These are phyloP conservation scores for Eucidaris tribuloides DNA, from an alignment of 35 echinoderm and acorn worm species.

Conservation along the genomic window DNA sequence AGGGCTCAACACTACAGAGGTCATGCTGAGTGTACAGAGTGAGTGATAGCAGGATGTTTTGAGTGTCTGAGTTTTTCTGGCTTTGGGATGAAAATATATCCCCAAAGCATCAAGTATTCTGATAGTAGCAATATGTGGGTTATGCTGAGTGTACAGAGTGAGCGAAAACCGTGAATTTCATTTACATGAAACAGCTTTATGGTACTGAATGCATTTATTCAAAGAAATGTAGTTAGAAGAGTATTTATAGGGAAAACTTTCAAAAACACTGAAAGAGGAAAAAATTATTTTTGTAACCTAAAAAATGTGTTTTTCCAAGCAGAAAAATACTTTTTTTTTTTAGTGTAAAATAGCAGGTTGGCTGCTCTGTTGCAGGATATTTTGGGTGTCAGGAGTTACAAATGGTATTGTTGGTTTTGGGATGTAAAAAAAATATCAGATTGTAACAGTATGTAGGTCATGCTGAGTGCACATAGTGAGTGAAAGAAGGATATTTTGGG, in stretches of 20 bases:
- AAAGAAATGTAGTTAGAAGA: too few relatives aligned
- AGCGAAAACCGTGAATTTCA: constrained; percentile 1
- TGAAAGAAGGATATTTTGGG: too few relatives aligned
- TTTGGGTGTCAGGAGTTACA: too few relatives aligned
- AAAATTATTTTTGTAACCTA: too few relatives aligned
- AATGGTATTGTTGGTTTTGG: background rate
- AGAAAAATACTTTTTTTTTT: too few relatives aligned
- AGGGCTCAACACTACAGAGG: constrained; percentile 71
- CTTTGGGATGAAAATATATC: background rate
- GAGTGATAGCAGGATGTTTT: constrained; percentile 10
- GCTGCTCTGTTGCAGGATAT: background rate
- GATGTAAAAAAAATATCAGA: background rate
- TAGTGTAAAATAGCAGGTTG: too few relatives aligned
- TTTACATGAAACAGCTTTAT: too few relatives aligned
- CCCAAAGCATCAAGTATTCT: background rate
- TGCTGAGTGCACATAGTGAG: too few relatives aligned
- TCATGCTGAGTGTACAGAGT: constrained; percentile 65
- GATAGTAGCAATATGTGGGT: constrained; percentile 55
- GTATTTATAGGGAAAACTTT: too few relatives aligned
- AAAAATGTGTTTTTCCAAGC: too few relatives aligned
- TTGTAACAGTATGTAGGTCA: constrained; percentile 59
- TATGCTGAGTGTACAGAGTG: constrained; percentile 56
- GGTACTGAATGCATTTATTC: too few relatives aligned
- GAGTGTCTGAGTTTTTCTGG: background rate
- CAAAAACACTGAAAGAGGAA: too few relatives aligned